Evolutionary conservation across 2,797 vertebrate genomes (phyloP).

Genomic region (Perdix hodgsoniae): DNA sequence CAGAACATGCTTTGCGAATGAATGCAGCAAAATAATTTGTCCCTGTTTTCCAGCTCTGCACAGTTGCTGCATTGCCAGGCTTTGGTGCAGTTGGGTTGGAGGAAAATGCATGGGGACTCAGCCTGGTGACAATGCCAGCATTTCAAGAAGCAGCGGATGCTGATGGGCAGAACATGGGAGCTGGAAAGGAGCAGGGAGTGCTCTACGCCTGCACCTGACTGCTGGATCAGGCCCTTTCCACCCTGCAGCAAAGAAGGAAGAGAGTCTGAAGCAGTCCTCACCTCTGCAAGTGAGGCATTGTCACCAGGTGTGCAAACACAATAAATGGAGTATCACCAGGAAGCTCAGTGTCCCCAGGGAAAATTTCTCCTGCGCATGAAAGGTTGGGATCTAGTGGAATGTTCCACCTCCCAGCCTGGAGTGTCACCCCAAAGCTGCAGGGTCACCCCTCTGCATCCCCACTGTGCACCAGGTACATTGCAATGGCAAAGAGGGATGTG

Average conservation of each 20-base stretch:
- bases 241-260: not conserved
- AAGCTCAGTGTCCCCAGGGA: not conserved
- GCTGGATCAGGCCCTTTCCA: not conserved
- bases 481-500: not conserved
- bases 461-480: not conserved
- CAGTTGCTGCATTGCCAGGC: not conserved
- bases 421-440: not conserved
- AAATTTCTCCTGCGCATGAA: not conserved
- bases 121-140: not conserved
- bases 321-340: not conserved
- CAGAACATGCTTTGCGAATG: not conserved
- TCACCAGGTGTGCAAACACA: not conserved
- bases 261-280: not conserved
- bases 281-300: not conserved
- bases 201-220: not conserved
- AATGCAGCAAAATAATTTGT: not conserved
- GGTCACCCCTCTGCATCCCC: not conserved
- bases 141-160: rapidly evolving
- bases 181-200: not conserved
- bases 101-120: not conserved
- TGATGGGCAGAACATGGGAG: not conserved
- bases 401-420: not conserved
- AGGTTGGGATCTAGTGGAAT: not conserved
- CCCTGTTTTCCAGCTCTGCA: not conserved
- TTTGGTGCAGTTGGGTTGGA: not conserved